phyloP scores from a whole-genome alignment of 2,888 invertebrate genomes.

The Drosophila neutralis region DNA sequence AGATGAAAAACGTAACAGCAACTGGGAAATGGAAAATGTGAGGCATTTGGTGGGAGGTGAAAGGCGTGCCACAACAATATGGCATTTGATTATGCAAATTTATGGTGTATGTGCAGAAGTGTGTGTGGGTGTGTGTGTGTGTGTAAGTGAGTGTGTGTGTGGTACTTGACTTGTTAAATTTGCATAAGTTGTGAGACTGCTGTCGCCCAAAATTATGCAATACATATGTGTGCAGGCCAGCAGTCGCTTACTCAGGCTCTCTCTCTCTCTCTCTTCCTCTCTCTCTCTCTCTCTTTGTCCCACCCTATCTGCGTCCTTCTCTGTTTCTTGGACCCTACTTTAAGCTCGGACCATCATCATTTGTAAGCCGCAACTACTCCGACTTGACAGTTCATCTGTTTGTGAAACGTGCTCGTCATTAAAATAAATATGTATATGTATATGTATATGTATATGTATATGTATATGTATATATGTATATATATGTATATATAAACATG shows the following conservation, averaged over 20 bases:
- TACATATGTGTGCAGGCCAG: constrained; percentile 51
- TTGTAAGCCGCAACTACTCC: constrained; percentile 27
- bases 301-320: neutral
- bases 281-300: neutral
- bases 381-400: constrained; percentile 26
- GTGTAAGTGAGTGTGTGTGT: constrained; percentile 28
- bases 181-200: constrained; percentile 67
- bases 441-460: no score
- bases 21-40: constrained; percentile 9
- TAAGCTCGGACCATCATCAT: constrained; percentile 42
- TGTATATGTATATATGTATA: no score
- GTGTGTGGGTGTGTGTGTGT: constrained; percentile 14
- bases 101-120: constrained; percentile 17
- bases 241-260: constrained; percentile 11
- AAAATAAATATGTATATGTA: neutral
- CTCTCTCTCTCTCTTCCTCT: neutral
- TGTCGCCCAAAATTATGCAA: constrained; percentile 67
- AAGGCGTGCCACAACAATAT: constrained; percentile 61
- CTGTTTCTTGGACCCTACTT: constrained; percentile 12
- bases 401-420: constrained; percentile 10
- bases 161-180: constrained; percentile 76
- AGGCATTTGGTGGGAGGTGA: constrained; percentile 4
- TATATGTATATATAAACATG: no score
- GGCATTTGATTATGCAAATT: constrained; percentile 80
- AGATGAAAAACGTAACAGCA: constrained; percentile 62